Percentiles rank a stretch among this genome's conserved stretches.
These are phyloP conservation scores for Ceriagrion tenellum DNA, from an alignment of 2,888 invertebrate species.

Conservation along the genomic window DNA sequence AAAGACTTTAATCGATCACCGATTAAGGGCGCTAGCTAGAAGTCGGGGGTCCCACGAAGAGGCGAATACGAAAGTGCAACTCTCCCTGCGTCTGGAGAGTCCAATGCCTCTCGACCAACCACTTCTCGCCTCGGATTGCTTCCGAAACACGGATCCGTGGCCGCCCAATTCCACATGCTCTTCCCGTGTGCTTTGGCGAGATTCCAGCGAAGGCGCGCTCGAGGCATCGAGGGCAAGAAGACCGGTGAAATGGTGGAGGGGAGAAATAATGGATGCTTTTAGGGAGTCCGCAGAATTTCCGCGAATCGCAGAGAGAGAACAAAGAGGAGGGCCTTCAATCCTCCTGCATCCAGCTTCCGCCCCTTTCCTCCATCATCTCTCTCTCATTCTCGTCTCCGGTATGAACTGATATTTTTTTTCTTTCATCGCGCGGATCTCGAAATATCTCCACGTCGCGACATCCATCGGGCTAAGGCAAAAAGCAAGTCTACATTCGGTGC, in stretches of 20 bases:
- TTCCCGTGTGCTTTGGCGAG: not conserved
- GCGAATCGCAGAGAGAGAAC: conserved; percentile 50
- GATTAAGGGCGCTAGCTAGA: too few species aligned
- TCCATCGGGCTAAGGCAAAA: not conserved
- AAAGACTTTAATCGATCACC: too few species aligned
- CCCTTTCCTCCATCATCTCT: not conserved
- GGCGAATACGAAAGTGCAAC: too few species aligned
- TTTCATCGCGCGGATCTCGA: not conserved
- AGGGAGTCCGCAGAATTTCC: not conserved
- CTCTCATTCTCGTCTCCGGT: not conserved
- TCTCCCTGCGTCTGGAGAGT: too few species aligned
- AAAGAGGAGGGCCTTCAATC: conserved; percentile 2
- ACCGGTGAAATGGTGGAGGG: not conserved
- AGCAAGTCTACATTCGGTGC: not conserved
- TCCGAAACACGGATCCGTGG: too few species aligned
- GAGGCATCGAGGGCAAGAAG: not conserved
- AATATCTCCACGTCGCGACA: not conserved
- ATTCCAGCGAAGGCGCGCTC: not conserved
- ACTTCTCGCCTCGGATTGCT: not conserved
- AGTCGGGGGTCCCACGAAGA: too few species aligned
- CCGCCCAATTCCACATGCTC: not conserved
- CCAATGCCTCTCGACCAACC: not conserved
- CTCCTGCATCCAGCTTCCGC: not conserved
- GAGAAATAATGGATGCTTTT: conserved; percentile 26
- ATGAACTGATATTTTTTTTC: not conserved